Base-by-base conservation (phyloP, 2,113 vertebrate species). In the Pseudorectes ferrugineus region DNA sequence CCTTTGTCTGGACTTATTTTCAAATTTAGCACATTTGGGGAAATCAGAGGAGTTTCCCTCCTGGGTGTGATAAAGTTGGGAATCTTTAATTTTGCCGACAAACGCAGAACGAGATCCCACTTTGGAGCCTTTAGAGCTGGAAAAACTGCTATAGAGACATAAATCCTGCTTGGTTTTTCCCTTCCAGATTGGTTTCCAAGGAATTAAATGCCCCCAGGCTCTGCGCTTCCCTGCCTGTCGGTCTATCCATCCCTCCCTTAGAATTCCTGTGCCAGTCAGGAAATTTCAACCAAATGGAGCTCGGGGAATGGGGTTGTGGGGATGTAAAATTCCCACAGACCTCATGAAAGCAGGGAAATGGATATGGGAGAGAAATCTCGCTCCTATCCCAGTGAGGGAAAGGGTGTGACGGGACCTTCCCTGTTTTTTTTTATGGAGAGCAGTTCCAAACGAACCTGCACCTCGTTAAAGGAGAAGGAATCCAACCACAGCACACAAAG, bases 401-500 rank as follows among this genome's bases (percentile, higher is more conserved):
- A 79, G 28, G 48, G 23, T 2, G 26, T 22, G 46, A 52, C 29
- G 54, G 0, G 0, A 22, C n/a, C 38, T 63, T 59, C 18, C 43
- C 43, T 36, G n/a, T 1, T 55, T 58, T 55, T 28, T 63, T 28
- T 59, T 46, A 36, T 66, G 70, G 62, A 81, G 45, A 79, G 3
- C 52, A 42, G 16, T n/a, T 88, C 58, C 55, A 26, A 73, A 73
- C 3, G 21, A 85, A 16, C 78, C 45, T 54, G 31, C 77, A 72
- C 66, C 89, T 96, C 33, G 0, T 95, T 87, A 79, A 29, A 85
- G 36, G 77, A 78, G n/a, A 55, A 57, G 33, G 81, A 93, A 75
- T 85, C 87, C 92, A 74, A 75, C 46, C 84, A 18, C 84, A 42
- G 81, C 82, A 63, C 77, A 78, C 81, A 88, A 85, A 96, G 62